Evolutionary conservation across 2,888 invertebrate species (phyloP).

Genomic region (Nomada fabriciana): DNA sequence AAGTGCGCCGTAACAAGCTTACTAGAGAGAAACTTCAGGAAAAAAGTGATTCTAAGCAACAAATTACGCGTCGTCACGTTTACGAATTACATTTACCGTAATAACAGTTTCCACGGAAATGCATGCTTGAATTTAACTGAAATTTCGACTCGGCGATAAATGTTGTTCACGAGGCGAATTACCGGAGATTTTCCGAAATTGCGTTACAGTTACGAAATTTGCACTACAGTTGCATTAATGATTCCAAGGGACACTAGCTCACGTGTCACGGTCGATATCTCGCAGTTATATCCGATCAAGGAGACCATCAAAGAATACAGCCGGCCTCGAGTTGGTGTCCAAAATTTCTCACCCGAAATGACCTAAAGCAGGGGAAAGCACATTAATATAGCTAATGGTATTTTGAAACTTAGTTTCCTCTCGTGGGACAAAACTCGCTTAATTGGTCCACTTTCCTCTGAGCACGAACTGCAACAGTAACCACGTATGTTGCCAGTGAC

Average conservation of each 20-base stretch:
- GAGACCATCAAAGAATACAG: conserved; percentile 50
- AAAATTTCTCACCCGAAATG: conserved; percentile 65
- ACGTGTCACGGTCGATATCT: conserved; percentile 20
- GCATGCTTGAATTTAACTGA: conserved; percentile 5
- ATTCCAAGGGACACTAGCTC: neutral
- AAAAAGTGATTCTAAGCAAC: neutral
- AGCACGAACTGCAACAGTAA: conserved; percentile 62
- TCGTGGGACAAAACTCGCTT: conserved; percentile 68
- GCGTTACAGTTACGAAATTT: neutral
- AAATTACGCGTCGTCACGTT: neutral
- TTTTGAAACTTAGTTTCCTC: conserved; percentile 66
- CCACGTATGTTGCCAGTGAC: conserved; percentile 55
- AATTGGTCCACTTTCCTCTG: conserved; percentile 68
- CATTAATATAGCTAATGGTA: conserved; percentile 71
- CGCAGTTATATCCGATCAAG: conserved; percentile 31
- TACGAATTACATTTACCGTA: neutral
- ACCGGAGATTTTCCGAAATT: neutral
- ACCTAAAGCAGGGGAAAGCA: conserved; percentile 60
- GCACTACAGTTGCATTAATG: neutral
- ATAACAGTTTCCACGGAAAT: neutral
- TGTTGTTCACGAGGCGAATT: neutral
- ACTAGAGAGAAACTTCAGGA: neutral
- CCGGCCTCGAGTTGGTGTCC: conserved; percentile 39
- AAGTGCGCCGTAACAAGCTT: neutral
- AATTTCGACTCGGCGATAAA: neutral